Base-by-base conservation (phyloP, 2,888 invertebrate species). In the Drosophila buzzatii region DNA sequence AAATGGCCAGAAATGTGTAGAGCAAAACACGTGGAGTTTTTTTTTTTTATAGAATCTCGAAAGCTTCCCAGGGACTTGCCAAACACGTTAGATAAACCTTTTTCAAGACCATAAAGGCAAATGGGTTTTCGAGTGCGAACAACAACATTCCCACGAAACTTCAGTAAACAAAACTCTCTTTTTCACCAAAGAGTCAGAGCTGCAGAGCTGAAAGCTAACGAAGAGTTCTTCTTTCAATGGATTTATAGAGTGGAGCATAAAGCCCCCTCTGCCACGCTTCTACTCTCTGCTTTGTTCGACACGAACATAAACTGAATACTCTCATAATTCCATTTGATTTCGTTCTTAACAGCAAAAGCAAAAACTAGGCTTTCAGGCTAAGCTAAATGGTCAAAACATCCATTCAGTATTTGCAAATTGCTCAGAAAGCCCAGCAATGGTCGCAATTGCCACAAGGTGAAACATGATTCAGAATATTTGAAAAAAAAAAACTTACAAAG, bases 361-460 rank as follows among this genome's bases (percentile, higher is more conserved):
- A 49, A 49, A 49, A 49, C 27, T n/a, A 20, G 20, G 23, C 23
- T 23, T 35, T 3, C 37, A 20, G 37, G 27, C 20, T 16, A 5
- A 35, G 35, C 33, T 23, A 23, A 31, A 56, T 20, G 47, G 35
- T 57, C 53, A 16, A 23, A 41, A n/a, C 45, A 23, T 49, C 18
- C 45, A 39, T 75, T 62, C 51, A 55, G 44, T 12, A 44, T 23
- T 56, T 39, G 27, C 65, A 81, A 81, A 79, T 83, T 83, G 73
- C 66, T 57, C 53, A 45, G 76, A 62, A 81, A 81, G 41, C 81
- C 70, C 58, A 70, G 52, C 63, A 75, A 67, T 64, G 71, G 44
- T 52, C 56, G 61, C 55, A 53, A 68, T 57, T 70, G 52, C 45
- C 65, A 70, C 57, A 35, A 49, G 47, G 8, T 45, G 14, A 55